Evolutionary conservation across 2,888 invertebrate genomes (phyloP).

Genomic region (Sphaeridia pumilis): DNA sequence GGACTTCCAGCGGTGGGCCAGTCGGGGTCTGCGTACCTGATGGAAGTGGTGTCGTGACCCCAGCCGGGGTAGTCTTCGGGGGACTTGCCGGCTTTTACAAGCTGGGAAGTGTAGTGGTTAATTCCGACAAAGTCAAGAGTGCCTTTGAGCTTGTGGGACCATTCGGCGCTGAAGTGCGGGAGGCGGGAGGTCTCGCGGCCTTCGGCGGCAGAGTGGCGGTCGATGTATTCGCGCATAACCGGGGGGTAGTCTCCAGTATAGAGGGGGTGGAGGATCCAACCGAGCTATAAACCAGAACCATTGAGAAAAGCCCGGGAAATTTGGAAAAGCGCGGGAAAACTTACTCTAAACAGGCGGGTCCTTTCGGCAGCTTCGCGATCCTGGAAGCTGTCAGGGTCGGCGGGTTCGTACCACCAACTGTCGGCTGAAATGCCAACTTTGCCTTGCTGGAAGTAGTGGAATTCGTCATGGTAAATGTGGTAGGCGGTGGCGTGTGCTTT

Average conservation of each 20-base stretch:
- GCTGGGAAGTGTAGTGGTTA: conserved; percentile 30
- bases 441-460: conserved; percentile 37
- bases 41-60: conserved; percentile 17
- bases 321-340: neutral
- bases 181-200: conserved; percentile 27
- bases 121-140: conserved; percentile 33
- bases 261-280: conserved; percentile 38
- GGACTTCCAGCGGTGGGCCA: conserved; percentile 19
- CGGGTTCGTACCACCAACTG: conserved; percentile 28
- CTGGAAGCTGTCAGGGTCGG: conserved; percentile 13
- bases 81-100: conserved; percentile 13
- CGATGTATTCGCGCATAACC: conserved; percentile 38
- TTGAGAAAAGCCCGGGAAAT: too few relatives aligned
- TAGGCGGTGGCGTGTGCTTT: conserved; percentile 55
- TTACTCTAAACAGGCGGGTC: conserved; percentile 23
- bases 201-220: conserved; percentile 38
- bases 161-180: conserved; percentile 26
- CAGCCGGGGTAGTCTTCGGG: conserved; percentile 11
- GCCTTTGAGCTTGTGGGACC: conserved; percentile 27
- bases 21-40: conserved; percentile 11
- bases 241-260: conserved; percentile 38
- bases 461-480: conserved; percentile 50
- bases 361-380: conserved; percentile 24
- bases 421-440: conserved; percentile 31
- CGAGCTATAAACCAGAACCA: conserved; percentile 36